A percentile compares a stretch with the other conserved stretches of the same genome.
phyloP scores from a whole-genome alignment of 2,797 vertebrate species.

The Peromyscus nudipes region DNA sequence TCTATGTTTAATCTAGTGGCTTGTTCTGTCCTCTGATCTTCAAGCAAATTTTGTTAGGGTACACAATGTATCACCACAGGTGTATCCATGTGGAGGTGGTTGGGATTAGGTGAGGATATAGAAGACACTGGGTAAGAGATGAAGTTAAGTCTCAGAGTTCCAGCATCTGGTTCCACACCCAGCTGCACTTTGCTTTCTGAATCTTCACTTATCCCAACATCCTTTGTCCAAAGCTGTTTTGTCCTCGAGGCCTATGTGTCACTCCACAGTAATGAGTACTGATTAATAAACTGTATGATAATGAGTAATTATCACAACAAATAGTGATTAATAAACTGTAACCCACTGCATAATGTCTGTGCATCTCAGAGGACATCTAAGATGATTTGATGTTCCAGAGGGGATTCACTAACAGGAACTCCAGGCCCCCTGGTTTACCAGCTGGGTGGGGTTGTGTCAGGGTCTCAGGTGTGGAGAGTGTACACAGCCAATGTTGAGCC shows the following conservation, averaged over 20 bases:
- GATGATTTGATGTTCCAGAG: not conserved
- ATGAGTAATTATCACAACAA: not conserved
- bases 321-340: not conserved
- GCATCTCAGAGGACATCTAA: not conserved
- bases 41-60: too few relatives aligned
- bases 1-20: too few relatives aligned
- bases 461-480: not conserved
- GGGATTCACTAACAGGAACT: not conserved
- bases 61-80: not conserved
- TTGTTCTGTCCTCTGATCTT: too few relatives aligned
- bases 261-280: not conserved
- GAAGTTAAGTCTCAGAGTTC: too few relatives aligned
- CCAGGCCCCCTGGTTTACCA: not conserved
- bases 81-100: not conserved
- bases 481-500: fast-evolving
- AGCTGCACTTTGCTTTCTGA: not conserved
- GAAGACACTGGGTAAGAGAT: not conserved
- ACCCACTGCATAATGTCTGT: not conserved
- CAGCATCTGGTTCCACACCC: not conserved
- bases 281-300: not conserved
- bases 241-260: not conserved
- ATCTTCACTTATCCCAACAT: not conserved
- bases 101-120: not conserved
- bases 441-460: too few relatives aligned
- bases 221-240: not conserved